A percentile compares a stretch with the other conserved stretches of the same genome.
phyloP scores from a whole-genome alignment of 2,888 invertebrate genomes.

The Azorinus chamasolen region DNA sequence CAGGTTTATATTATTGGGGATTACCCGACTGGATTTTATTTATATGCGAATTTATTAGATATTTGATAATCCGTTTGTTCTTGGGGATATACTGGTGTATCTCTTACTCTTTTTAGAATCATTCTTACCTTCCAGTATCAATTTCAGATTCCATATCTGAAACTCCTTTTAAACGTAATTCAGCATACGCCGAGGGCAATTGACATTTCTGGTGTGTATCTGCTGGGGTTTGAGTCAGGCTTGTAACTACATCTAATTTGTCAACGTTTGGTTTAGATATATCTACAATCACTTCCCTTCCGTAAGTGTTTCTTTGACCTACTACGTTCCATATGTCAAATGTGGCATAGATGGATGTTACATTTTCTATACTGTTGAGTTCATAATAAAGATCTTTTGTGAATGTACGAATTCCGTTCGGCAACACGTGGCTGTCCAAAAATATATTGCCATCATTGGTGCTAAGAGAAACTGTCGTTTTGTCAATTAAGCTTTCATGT shows the following conservation, averaged over 20 bases:
- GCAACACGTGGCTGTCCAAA: slow-evolving; percentile 25
- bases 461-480: slow-evolving; percentile 55
- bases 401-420: slow-evolving; percentile 21
- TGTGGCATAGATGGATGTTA: slow-evolving; percentile 37
- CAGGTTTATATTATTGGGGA: no score
- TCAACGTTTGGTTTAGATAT: slow-evolving; percentile 53
- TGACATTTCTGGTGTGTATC: slow-evolving; percentile 57
- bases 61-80: no score
- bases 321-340: slow-evolving; percentile 58
- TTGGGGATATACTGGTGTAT: no score
- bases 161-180: slow-evolving; percentile 37
- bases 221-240: slow-evolving; percentile 6
- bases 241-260: slow-evolving; percentile 59
- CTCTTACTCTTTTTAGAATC: neutral
- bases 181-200: slow-evolving; percentile 60
- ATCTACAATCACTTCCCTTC: slow-evolving; percentile 56
- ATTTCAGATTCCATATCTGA: slow-evolving; percentile 64
- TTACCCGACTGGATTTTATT: no score
- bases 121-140: slow-evolving; percentile 45
- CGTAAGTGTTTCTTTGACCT: slow-evolving; percentile 40
- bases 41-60: no score
- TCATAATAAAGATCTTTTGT: slow-evolving; percentile 32
- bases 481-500: slow-evolving; percentile 63
- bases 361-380: slow-evolving; percentile 9
- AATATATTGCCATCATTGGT: slow-evolving; percentile 41